Evolutionary conservation across 2,797 vertebrate species (phyloP), one percentile per base, ranked within the genome.

Genomic region (Lepus oiostolus): DNA sequence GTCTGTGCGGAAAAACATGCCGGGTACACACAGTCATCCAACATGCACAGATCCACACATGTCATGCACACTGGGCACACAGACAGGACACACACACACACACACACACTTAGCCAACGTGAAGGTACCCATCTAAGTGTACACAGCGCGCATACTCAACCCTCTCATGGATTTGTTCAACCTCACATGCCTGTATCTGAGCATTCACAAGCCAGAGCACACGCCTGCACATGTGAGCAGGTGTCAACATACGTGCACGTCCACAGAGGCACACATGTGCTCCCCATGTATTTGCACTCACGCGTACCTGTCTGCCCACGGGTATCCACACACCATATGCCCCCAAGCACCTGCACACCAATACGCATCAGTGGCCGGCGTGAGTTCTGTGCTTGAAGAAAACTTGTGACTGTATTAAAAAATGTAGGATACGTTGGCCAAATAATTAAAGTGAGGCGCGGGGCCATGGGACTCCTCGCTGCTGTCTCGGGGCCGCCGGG

Each of bases 371-470:
- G 96, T 67, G 95, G 67, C 85, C 58, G 19, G 87, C 24, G 52
- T 60, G 47, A 97, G 97, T 96, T 96, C 97, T 96, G 97, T 97
- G 97, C 97, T 94, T 97, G 97, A 97, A 97, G 97, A 96, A 98
- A 98, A 98, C 96, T 42, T 96, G 96, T 63, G 95, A 91, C 96
- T 89, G 94, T 95, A 97, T 98, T 98, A 98, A 98, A 47, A 98
- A 98, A 97, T 10, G 95, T 97, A 98, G 97, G 97, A 96, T 91
- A 97, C 97, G 97, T 98, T 88, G 92, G 97, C 97, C 98, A 97
- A 98, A 98, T 98, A 97, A 98, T 98, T 98, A 98, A 98, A 98
- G 97, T 81, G 95, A 96, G 98, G 98, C 94, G 96, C 80, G 96
- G 88, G 97, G 98, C 97, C 86, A 95, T 96, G 98, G 97, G 95